Percentiles rank a stretch among this genome's conserved stretches.
Conservation (phyloP, 2,113 vertebrate genomes). For the Rana temporaria region DNA sequence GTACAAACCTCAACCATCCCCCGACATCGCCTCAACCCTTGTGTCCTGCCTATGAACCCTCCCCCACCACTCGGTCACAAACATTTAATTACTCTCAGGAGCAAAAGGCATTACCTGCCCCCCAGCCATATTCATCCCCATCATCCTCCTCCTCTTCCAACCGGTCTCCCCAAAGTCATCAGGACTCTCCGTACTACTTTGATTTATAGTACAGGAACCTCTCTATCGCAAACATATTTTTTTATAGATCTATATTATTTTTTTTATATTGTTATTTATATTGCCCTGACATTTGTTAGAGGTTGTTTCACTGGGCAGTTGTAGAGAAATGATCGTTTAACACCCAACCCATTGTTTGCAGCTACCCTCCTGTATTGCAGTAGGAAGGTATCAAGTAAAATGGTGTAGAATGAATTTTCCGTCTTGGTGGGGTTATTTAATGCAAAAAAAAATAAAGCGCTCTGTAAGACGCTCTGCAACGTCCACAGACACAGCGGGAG, state of each 20-base stretch:
- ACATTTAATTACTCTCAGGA: not conserved
- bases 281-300: not conserved
- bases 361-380: not conserved
- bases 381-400: not conserved
- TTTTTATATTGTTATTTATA: slow-evolving; percentile 38
- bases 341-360: not conserved
- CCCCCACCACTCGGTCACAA: not conserved
- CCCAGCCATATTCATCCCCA: not conserved
- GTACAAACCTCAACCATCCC: not conserved
- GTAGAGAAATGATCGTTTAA: not conserved
- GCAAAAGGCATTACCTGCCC: not conserved
- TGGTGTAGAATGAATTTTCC: not conserved
- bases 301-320: not conserved
- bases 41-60: not conserved
- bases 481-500: too few relatives aligned
- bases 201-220: not conserved
- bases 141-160: slow-evolving; percentile 10
- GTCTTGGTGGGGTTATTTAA: not conserved
- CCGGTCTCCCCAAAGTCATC: slow-evolving; percentile 8
- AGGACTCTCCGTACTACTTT: slow-evolving; percentile 20
- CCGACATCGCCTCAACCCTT: not conserved
- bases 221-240: not conserved
- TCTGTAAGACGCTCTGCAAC: too few relatives aligned
- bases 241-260: slow-evolving; percentile 23
- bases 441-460: too few relatives aligned